Evolutionary conservation across 2,888 invertebrate genomes (phyloP).

Genomic region (Rhagonycha fulva): DNA sequence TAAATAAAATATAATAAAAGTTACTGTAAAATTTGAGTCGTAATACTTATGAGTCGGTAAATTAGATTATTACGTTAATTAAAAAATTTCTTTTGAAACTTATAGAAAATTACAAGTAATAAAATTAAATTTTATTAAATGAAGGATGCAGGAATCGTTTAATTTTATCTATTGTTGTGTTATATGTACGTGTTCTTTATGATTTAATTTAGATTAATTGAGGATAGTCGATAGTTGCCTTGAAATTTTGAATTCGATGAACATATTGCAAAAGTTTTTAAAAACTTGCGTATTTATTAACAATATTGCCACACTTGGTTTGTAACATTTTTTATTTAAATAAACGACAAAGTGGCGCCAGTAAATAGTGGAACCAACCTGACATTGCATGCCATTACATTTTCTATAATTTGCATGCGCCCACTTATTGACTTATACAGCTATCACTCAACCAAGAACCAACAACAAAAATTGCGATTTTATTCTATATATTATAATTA

Average conservation of each 20-base stretch:
- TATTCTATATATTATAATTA: not conserved
- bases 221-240: not conserved
- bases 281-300: not conserved
- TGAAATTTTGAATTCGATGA: not conserved
- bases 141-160: not conserved
- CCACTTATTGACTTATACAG: conserved; percentile 17
- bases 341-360: conserved; percentile 29
- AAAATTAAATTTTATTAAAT: too few relatives aligned
- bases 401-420: conserved; percentile 30
- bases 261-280: too few relatives aligned
- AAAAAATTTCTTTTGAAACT: too few relatives aligned
- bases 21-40: too few relatives aligned
- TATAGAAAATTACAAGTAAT: too few relatives aligned
- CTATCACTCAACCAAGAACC: conserved; percentile 13
- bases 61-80: too few relatives aligned
- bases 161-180: not conserved
- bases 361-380: conserved; percentile 25
- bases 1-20: too few relatives aligned
- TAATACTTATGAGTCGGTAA: too few relatives aligned
- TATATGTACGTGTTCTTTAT: not conserved
- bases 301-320: not conserved
- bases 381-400: conserved; percentile 27
- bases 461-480: conserved; percentile 14
- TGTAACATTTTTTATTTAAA: not conserved
- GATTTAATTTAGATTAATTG: not conserved